phyloP scores from a whole-genome alignment of 2,113 vertebrate species.

The Ibidorhyncha struthersii region DNA sequence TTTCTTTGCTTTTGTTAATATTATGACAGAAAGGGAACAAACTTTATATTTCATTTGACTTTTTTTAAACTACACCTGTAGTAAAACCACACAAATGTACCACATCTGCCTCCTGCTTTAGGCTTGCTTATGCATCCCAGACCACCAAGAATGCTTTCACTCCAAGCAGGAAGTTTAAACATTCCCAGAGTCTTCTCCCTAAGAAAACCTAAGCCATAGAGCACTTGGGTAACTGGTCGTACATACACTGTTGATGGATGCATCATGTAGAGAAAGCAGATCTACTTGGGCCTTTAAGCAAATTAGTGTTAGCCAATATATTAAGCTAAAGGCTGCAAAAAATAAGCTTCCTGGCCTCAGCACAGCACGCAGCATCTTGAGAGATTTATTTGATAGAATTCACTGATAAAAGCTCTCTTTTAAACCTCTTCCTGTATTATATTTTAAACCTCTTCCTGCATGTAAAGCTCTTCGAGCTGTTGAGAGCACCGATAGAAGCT shows the following conservation, averaged over 20 bases:
- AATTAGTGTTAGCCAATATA: not conserved
- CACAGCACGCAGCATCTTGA: not conserved
- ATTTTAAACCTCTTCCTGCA: not conserved
- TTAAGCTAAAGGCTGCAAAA: not conserved
- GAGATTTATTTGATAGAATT: not conserved
- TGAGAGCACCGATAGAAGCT: not conserved
- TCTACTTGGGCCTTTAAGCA: not conserved
- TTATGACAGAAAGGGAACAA: not conserved
- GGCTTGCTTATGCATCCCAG: not conserved
- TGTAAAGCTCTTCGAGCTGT: not conserved
- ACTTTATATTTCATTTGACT: not conserved
- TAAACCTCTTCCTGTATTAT: not conserved
- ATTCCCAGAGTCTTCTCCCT: not conserved
- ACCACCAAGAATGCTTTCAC: not conserved
- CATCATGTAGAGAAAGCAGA: fast-evolving
- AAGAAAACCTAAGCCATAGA: not conserved
- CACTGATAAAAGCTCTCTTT: not conserved
- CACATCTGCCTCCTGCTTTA: not conserved
- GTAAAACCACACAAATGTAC: not conserved
- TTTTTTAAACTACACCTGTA: not conserved
- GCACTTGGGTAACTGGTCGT: not conserved
- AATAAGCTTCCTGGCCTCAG: not conserved
- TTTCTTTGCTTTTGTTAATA: not conserved
- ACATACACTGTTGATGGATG: not conserved
- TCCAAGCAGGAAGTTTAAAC: not conserved